Base-by-base conservation (phyloP, 1,140 invertebrate species). In the Drosophila mayri region DNA sequence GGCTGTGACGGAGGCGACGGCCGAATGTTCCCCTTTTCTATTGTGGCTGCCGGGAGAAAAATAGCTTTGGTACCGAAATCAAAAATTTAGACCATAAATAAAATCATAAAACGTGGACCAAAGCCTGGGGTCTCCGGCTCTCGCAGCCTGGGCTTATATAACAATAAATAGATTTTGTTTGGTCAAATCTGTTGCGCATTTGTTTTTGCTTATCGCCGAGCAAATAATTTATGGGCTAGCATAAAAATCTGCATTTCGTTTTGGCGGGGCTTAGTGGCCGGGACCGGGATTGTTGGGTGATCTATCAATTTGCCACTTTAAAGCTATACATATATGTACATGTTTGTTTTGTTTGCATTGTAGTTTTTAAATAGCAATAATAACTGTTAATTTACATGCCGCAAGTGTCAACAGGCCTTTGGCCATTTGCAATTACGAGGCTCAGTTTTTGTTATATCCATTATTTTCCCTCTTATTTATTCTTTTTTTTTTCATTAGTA, bases 221-320 rank as follows among this genome's bases (percentile, higher is more conserved):
- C 50, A 61, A 83, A 87, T 88, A 81, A 88, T 88, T 88, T 90
- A 88, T 88, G 65, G 76, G 35, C 67, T 74, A 65, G 47, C 67
- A 78, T 67, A 77, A 83, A 88, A 87, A 87, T 74, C 44, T 64
- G 47, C 62, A 79, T 64, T 70, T 71, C 54, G 32, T 22, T 50
- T 58, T 38, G 32, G 32, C 28, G n/a, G 79, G 85, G 64, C 65
- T 78, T 74, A 84, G 84, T 76, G 62, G 63, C 46, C 74, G 58
- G 25, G 50, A 49, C 35, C 52, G 20, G 18, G 41, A 20, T 46
- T 67, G 79, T 75, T 73, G 66, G 68, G 64, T 74, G 64, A 85
- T 86, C 81, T 86, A 81, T 81, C 84, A 90, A 88, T 90, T 90
- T 90, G 80, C 72, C 85, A 81, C 85, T 90, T 90, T 78, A 84